Evolutionary conservation across 1,140 invertebrate genomes (phyloP).

Genomic region (Popillia japonica): DNA sequence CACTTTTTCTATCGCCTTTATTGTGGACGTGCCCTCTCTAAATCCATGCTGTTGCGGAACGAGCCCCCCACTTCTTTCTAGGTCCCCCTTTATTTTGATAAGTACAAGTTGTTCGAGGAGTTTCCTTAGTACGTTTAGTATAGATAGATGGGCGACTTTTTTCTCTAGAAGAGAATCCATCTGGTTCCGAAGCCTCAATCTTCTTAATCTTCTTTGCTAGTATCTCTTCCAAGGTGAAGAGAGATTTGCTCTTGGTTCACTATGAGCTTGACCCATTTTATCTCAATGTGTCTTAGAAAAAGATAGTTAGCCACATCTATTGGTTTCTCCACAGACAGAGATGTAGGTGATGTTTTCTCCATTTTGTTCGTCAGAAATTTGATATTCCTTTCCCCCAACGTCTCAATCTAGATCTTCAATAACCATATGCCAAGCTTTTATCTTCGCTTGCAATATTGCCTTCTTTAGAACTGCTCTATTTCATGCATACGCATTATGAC

Average conservation of each 20-base stretch:
- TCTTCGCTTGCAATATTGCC: neutral
- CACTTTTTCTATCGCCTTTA: constrained; percentile 43
- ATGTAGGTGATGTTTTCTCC: constrained; percentile 9
- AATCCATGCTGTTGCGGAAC: constrained; percentile 47
- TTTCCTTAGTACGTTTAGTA: constrained; percentile 46
- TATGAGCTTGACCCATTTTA: neutral
- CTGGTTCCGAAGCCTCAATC: neutral
- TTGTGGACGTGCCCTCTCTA: constrained; percentile 44
- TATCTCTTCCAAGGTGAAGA: constrained; percentile 3
- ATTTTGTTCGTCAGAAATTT: neutral
- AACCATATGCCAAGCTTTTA: neutral
- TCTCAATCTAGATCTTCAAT: neutral
- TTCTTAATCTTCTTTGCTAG: neutral
- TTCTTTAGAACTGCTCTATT: neutral
- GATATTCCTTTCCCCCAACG: neutral
- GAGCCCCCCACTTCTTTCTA: constrained; percentile 41
- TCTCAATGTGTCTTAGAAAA: neutral
- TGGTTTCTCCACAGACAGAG: neutral
- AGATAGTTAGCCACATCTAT: neutral
- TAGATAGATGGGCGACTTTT: neutral
- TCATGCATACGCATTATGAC: no score
- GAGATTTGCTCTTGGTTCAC: neutral
- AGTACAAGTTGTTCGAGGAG: constrained; percentile 45
- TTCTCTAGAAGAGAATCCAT: neutral
- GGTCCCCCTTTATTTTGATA: constrained; percentile 34